A percentile compares a stretch with the other conserved stretches of the same genome.
These are phyloP conservation scores for Pangasianodon gigas DNA, from an alignment of 2,113 vertebrate species.

Conservation along the genomic window DNA sequence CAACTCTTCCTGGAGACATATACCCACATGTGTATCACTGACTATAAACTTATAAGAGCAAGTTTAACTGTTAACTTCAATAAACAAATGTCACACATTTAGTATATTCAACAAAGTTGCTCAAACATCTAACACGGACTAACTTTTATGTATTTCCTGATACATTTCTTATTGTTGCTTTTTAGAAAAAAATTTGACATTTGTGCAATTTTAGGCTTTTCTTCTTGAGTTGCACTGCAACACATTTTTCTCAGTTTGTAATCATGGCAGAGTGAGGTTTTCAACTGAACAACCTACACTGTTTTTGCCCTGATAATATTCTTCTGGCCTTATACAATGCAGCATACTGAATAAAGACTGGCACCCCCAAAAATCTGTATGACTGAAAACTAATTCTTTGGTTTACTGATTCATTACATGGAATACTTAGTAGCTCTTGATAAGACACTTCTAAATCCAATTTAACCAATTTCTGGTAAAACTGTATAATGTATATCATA, in stretches of 20 bases:
- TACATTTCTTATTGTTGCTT: not conserved
- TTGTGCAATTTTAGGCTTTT: not conserved
- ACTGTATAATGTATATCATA: not conserved
- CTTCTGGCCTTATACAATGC: not conserved
- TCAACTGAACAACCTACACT: not conserved
- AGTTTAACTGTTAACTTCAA: not conserved
- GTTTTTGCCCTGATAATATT: not conserved
- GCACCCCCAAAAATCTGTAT: not conserved
- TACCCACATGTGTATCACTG: not conserved
- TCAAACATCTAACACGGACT: not conserved
- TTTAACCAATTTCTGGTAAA: not conserved
- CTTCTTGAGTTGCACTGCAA: not conserved
- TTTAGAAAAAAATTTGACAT: not conserved
- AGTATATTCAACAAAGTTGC: not conserved
- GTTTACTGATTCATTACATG: not conserved
- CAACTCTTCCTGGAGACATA: slow-evolving; percentile 85
- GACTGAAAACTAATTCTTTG: not conserved
- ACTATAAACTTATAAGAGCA: slow-evolving; percentile 11
- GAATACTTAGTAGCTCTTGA: not conserved
- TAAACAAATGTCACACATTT: not conserved
- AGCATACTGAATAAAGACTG: not conserved
- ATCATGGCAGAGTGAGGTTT: not conserved
- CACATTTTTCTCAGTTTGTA: not conserved
- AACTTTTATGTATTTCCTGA: not conserved
- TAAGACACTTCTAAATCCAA: not conserved